Percentiles rank a stretch among this genome's conserved stretches.
Conservation (phyloP, 1,140 invertebrate species). For the Grapholita molesta region DNA sequence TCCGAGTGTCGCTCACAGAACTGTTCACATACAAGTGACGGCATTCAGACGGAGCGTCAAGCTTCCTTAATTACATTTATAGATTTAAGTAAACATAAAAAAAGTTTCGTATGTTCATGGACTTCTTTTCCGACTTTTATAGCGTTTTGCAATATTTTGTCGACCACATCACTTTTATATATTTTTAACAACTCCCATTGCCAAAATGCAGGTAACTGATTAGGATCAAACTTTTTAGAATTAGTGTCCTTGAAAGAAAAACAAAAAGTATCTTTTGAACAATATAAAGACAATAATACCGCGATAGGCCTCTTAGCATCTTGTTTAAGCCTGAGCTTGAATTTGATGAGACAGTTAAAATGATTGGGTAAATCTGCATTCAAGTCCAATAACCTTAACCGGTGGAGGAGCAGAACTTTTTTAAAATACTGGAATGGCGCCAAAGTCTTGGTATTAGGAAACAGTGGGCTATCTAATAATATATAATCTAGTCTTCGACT, state of each 20-base stretch:
- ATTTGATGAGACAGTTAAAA: slow-evolving; percentile 50
- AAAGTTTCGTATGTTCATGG: slow-evolving; percentile 33
- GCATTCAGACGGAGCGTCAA: background rate
- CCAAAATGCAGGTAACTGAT: slow-evolving; percentile 52
- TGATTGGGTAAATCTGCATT: slow-evolving; percentile 18
- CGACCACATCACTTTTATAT: slow-evolving; percentile 42
- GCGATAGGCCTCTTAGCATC: slow-evolving; percentile 34
- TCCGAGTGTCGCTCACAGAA: no score
- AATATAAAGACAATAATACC: slow-evolving; percentile 45
- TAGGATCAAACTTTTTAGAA: slow-evolving; percentile 37
- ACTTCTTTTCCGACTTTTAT: slow-evolving; percentile 36
- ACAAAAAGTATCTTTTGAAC: slow-evolving; percentile 39
- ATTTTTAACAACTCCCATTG: slow-evolving; percentile 65
- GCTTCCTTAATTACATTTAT: slow-evolving; percentile 35
- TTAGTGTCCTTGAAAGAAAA: slow-evolving; percentile 45
- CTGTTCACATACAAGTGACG: background rate
- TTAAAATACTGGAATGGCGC: slow-evolving; percentile 55
- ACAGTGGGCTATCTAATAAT: slow-evolving; percentile 47
- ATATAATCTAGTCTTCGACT: slow-evolving; percentile 29
- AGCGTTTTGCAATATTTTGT: slow-evolving; percentile 44
- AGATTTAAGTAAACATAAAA: slow-evolving; percentile 46
- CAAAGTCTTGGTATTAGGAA: slow-evolving; percentile 52
- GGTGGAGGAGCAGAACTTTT: slow-evolving; percentile 48
- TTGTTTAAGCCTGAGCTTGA: slow-evolving; percentile 54
- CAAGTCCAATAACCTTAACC: slow-evolving; percentile 40